Evolutionary conservation across 2,888 invertebrate genomes (phyloP).

Genomic region (Athetis lepigone): DNA sequence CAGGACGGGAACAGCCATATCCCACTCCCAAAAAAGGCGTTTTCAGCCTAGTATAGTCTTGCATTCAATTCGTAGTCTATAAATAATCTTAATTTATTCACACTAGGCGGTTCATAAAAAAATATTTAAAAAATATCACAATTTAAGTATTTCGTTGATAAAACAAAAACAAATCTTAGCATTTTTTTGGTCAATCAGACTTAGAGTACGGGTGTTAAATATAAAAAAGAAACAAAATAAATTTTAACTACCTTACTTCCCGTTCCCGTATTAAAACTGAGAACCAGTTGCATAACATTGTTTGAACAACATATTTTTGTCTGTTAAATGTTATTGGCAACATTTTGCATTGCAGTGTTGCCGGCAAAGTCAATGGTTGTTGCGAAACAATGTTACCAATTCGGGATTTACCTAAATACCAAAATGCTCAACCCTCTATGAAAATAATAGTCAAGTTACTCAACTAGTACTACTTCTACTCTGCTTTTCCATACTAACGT

Average conservation of each 20-base stretch:
- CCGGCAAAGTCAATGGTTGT: not conserved
- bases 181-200: not conserved
- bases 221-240: not conserved
- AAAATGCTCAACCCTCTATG: not conserved
- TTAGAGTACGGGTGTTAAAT: not conserved
- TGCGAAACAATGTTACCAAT: not conserved
- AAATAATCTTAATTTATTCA: not conserved
- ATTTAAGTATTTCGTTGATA: not conserved
- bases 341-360: too few relatives aligned
- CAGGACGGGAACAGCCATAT: too few relatives aligned
- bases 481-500: constrained; percentile 4
- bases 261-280: too few relatives aligned
- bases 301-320: too few relatives aligned
- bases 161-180: not conserved
- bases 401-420: not conserved
- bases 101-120: not conserved
- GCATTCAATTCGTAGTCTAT: not conserved
- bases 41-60: not conserved
- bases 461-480: constrained; percentile 24
- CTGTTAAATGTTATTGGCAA: too few relatives aligned
- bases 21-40: too few relatives aligned
- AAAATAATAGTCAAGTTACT: constrained; percentile 15
- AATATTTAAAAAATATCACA: not conserved
- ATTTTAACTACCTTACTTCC: not conserved
- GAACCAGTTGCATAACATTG: too few relatives aligned